Percentiles rank a stretch among this genome's conserved stretches.
Conservation (phyloP, 2,888 invertebrate genomes). For the Acrocyrtus sp. region DNA sequence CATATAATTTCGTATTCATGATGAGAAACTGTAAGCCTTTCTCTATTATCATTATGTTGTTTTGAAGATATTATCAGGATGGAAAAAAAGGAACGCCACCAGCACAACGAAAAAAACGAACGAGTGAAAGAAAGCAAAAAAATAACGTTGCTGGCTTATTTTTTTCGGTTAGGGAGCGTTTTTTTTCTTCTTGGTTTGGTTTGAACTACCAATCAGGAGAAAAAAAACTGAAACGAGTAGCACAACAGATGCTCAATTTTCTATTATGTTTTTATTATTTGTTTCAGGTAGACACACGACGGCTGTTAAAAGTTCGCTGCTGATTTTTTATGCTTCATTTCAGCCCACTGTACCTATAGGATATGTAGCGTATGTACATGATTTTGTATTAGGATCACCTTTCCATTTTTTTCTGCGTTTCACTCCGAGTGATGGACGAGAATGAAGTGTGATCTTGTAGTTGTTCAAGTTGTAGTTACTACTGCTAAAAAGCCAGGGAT, state of each 20-base stretch:
- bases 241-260: constrained; percentile 47
- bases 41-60: constrained; percentile 7
- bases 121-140: too few species aligned
- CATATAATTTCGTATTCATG: background rate
- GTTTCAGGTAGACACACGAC: constrained; percentile 34
- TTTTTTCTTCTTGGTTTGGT: too few species aligned
- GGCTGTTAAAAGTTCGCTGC: constrained; percentile 29
- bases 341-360: background rate
- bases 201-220: background rate
- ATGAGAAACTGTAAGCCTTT: background rate
- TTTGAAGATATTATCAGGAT: background rate
- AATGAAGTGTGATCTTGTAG: constrained; percentile 17
- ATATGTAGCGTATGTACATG: too few species aligned
- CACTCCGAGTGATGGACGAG: constrained; percentile 35
- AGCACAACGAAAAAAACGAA: background rate
- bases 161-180: too few species aligned
- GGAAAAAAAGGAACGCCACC: background rate
- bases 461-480: constrained; percentile 5
- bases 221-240: constrained; percentile 6
- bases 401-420: background rate
- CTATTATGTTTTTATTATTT: constrained; percentile 26
- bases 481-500: too few species aligned
- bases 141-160: too few species aligned
- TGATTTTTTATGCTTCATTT: constrained; percentile 31
- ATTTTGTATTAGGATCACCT: background rate